Evolutionary conservation across 2,113 vertebrate genomes (phyloP).

Genomic region (Platichthys stellatus): DNA sequence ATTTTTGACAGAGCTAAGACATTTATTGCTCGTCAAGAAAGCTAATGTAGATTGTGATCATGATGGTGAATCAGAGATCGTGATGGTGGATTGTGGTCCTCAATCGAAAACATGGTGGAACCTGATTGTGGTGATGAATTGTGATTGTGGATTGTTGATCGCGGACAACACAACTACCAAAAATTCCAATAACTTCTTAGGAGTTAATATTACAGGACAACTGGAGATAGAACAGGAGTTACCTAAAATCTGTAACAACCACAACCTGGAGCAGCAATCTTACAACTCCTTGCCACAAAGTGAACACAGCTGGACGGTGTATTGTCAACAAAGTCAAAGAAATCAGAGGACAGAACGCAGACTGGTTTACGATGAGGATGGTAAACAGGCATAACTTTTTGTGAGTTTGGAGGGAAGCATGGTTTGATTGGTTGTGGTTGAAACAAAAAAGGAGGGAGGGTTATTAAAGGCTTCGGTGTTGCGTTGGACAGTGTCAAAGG

Average conservation of each 20-base stretch:
- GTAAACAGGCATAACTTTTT: conserved; percentile 8
- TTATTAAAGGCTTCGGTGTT: neutral
- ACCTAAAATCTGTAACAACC: conserved; percentile 37
- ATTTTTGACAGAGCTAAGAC: too few species aligned
- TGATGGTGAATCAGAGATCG: too few species aligned
- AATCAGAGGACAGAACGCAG: conserved; percentile 42
- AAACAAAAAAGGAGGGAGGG: neutral
- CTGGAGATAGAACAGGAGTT: conserved; percentile 51
- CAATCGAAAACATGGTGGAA: too few species aligned
- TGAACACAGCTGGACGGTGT: conserved; percentile 65
- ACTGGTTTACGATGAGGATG: conserved; percentile 19
- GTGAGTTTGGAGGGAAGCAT: conserved; percentile 7
- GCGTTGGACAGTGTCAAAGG: neutral
- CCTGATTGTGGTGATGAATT: too few species aligned
- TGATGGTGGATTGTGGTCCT: too few species aligned
- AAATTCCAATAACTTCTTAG: too few species aligned
- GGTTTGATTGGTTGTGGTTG: conserved; percentile 5
- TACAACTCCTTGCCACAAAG: conserved; percentile 62
- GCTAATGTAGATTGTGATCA: too few species aligned
- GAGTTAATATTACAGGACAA: conserved; percentile 4
- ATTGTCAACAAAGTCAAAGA: conserved; percentile 40
- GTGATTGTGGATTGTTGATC: too few species aligned
- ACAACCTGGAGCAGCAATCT: conserved; percentile 44
- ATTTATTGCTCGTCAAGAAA: too few species aligned
- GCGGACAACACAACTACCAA: too few species aligned